Base-by-base conservation (phyloP, 2,888 invertebrate genomes). In the Entomobrya proxima region DNA sequence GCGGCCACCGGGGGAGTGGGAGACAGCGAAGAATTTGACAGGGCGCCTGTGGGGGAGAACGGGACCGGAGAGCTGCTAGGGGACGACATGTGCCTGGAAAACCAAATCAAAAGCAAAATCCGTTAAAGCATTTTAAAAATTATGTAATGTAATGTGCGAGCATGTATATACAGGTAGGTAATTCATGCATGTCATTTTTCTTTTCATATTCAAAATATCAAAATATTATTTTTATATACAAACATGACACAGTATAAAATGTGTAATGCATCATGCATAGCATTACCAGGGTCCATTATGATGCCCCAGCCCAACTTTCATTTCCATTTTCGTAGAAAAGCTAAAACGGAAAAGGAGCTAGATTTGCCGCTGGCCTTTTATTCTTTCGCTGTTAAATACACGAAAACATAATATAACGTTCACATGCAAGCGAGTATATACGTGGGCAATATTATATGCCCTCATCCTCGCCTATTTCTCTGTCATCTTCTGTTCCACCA, bases 1-100 rank as follows among this genome's bases (percentile, higher is more conserved):
- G 74, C 69, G 40, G 83, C 84, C 55, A 89, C 88, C 30, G 90
- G 89, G 40, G 89, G 90, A 44, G 90, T 90, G 40, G 90, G 90
- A 64, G 89, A 89, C 58, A 88, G 88, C 21, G 88, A 88, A 30
- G 90, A 89, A 85, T 89, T 90, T 84, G 90, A 89, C 87, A 85
- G 81, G 13, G 88, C 87, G 40, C 89, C 90, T 80, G 90, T 87
- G 47, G 90, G 89, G 35, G 90, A 90, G 37, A 88, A 89, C 50
- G 90, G 89, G 21, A 85, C 87, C 4, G 90, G 89, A 52, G 89
- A 89, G 35, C 89, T 88, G 80, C 86, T 88, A 55, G 90, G 90
- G 44, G 89, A 89, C 64, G 89, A 89, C 87, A 89, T 77, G 83
- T 89, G 88, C 80, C 90, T 88, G 74, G 32, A 84, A 77, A 83